These are phyloP conservation scores for Aphaenogaster rudis DNA, from an alignment of 1,140 invertebrate genomes.

Conservation along the genomic window DNA sequence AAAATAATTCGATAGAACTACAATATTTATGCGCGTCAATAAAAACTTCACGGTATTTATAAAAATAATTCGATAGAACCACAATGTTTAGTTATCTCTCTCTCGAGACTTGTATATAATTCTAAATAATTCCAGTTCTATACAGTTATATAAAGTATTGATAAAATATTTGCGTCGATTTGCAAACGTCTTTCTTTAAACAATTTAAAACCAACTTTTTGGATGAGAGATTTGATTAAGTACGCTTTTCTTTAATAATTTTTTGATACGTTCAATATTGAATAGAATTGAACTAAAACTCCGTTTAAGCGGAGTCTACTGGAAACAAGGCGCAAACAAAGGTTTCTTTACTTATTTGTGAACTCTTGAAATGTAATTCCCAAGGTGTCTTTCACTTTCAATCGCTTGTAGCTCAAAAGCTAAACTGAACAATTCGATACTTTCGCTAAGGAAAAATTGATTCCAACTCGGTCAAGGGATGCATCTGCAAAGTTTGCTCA, in stretches of 20 bases:
- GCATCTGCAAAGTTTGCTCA: slow-evolving; percentile 25
- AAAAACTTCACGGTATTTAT: background rate
- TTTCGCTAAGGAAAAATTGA: slow-evolving; percentile 17
- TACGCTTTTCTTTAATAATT: background rate
- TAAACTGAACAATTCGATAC: background rate
- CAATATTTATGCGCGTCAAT: background rate
- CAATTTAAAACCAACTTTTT: background rate
- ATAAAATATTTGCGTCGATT: background rate
- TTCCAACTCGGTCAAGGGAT: slow-evolving; percentile 22
- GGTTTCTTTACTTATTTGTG: background rate
- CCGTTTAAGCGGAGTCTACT: background rate
- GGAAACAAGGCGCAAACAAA: background rate
- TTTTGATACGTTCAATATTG: background rate
- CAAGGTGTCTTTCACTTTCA: slow-evolving; percentile 12
- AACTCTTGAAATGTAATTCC: background rate
- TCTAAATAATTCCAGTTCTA: background rate
- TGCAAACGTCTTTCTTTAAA: background rate
- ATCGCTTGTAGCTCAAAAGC: background rate
- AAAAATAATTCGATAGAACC: background rate
- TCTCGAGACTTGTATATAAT: background rate
- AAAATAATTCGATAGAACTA: background rate
- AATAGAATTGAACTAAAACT: background rate
- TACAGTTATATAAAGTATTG: background rate
- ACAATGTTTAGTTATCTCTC: background rate
- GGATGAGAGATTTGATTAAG: background rate